A percentile compares a stretch with the other conserved stretches of the same genome.
These are phyloP conservation scores for Eupsittula cactorum DNA, from an alignment of 2,113 vertebrate genomes.

Conservation along the genomic window DNA sequence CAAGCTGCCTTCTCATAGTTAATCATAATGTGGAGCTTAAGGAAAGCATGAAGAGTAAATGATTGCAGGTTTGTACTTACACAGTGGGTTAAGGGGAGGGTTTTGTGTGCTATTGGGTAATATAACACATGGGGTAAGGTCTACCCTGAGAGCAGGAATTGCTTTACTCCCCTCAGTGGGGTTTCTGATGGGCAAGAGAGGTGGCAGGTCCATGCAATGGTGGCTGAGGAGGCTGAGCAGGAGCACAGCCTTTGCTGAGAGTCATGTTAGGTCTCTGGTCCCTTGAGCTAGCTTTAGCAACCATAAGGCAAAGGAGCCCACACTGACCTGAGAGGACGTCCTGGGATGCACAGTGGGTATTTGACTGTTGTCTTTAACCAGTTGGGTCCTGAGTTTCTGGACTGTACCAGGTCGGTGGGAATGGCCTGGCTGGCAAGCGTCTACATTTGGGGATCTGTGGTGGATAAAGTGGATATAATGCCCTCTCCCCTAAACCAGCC, in stretches of 20 bases:
- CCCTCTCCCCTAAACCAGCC: neutral
- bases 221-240: neutral
- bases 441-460: neutral
- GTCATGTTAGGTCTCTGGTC: neutral
- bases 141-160: neutral
- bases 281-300: neutral
- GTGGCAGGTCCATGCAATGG: neutral
- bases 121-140: neutral
- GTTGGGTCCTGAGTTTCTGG: neutral
- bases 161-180: neutral
- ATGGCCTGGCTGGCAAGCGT: neutral
- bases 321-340: accelerated
- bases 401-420: neutral
- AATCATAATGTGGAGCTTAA: neutral
- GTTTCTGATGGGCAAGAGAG: neutral
- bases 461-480: neutral
- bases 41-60: neutral
- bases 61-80: neutral
- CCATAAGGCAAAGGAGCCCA: neutral
- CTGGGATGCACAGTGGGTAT: too few species aligned
- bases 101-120: neutral
- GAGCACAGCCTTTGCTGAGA: neutral
- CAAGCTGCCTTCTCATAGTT: neutral
- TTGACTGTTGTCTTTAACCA: neutral
- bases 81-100: neutral